phyloP scores from a whole-genome alignment of 1,140 invertebrate species.

The Drosophila ercepeae region DNA sequence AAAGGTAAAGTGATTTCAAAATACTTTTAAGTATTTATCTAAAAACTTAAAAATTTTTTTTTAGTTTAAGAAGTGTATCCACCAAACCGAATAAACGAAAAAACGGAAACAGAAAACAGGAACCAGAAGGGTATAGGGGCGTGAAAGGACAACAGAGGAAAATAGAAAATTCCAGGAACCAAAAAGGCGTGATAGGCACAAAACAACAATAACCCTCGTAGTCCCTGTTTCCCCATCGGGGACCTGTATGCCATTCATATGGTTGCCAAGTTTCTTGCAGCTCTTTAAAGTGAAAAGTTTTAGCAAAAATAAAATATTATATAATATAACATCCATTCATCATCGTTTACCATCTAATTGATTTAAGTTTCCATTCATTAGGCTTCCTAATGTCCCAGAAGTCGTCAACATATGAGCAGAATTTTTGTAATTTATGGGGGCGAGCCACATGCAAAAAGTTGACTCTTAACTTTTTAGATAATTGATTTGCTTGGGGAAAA shows the following conservation, averaged over 20 bases:
- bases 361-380: constrained; percentile 52
- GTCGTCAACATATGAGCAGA: constrained; percentile 11
- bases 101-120: not conserved
- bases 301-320: constrained; percentile 14
- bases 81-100: too few relatives aligned
- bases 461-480: constrained; percentile 27
- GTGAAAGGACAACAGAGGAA: not conserved
- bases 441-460: constrained; percentile 29
- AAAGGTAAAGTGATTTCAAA: too few relatives aligned
- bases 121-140: not conserved
- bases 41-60: too few relatives aligned
- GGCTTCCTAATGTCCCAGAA: constrained; percentile 31
- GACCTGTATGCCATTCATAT: constrained; percentile 8
- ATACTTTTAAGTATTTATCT: too few relatives aligned
- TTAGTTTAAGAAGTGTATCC: too few relatives aligned
- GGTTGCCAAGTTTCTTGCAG: constrained; percentile 19
- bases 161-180: constrained; percentile 35
- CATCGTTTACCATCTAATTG: constrained; percentile 54
- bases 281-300: constrained; percentile 43
- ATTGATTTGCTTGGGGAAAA: constrained; percentile 46
- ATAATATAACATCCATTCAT: constrained; percentile 28
- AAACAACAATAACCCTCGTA: constrained; percentile 10
- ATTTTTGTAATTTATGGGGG: constrained; percentile 25
- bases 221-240: constrained; percentile 4
- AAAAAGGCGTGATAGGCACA: constrained; percentile 35